These are phyloP conservation scores for Pica pica DNA, from an alignment of 2,113 vertebrate species.

Conservation along the genomic window DNA sequence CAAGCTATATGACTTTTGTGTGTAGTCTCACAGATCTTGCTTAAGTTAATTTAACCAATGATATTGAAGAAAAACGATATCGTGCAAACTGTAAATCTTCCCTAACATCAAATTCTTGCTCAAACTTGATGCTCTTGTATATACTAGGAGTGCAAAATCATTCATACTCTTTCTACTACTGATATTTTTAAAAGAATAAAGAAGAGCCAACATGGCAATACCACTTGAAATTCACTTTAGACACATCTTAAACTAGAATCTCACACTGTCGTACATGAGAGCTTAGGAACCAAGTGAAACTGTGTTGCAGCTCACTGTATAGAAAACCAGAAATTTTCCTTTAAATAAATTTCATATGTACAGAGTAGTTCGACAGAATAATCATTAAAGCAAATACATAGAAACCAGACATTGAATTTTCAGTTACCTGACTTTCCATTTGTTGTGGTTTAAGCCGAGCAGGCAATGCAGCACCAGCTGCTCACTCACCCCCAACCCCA, in stretches of 20 bases:
- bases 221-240: not conserved
- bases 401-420: not conserved
- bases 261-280: not conserved
- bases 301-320: not conserved
- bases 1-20: not conserved
- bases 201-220: not conserved
- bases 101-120: not conserved
- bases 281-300: not conserved
- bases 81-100: not conserved
- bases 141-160: not conserved
- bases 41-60: not conserved
- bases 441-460: not conserved
- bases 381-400: not conserved
- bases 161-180: not conserved
- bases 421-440: not conserved
- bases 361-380: not conserved
- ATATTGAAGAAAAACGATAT: not conserved
- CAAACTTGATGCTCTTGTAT: not conserved
- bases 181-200: not conserved
- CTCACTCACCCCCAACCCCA: not conserved
- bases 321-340: not conserved
- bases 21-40: not conserved
- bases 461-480: not conserved
- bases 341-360: not conserved
- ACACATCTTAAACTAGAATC: not conserved